A percentile compares a stretch with the other conserved stretches of the same genome.
Evolutionary conservation across 2,113 vertebrate genomes (phyloP).

Genomic region (Otis tarda): DNA sequence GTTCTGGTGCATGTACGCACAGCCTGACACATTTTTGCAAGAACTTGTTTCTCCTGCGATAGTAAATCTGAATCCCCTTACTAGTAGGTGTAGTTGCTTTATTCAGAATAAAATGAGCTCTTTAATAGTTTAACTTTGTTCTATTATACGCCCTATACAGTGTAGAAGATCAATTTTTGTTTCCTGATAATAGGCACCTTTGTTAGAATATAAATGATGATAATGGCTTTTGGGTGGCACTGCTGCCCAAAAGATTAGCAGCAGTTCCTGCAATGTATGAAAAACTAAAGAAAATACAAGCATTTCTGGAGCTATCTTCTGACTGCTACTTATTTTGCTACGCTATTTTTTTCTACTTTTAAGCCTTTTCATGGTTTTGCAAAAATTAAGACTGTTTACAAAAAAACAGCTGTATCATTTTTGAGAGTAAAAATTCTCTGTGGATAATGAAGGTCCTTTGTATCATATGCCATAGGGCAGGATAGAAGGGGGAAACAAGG

Average conservation of each 20-base stretch:
- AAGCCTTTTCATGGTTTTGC: neutral
- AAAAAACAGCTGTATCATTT: neutral
- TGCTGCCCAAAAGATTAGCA: neutral
- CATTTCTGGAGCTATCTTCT: neutral
- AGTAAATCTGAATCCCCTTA: neutral
- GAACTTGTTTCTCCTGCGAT: neutral
- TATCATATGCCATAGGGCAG: too few relatives aligned
- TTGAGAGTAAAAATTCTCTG: neutral
- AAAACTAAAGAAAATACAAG: neutral
- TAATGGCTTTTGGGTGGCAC: neutral
- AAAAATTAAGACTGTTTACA: neutral
- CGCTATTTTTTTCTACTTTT: neutral
- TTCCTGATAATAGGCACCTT: neutral
- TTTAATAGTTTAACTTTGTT: neutral
- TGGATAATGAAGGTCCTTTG: neutral
- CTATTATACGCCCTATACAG: neutral
- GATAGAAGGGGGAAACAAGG: neutral
- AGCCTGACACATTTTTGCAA: neutral
- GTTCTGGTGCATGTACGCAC: neutral
- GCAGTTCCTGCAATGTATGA: neutral
- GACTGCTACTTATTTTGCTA: neutral
- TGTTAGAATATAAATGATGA: neutral
- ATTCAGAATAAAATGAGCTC: neutral
- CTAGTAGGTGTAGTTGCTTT: neutral
- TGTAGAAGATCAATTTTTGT: neutral